phyloP scores from a whole-genome alignment of 2,888 invertebrate species.

The Panzeria rudis region DNA sequence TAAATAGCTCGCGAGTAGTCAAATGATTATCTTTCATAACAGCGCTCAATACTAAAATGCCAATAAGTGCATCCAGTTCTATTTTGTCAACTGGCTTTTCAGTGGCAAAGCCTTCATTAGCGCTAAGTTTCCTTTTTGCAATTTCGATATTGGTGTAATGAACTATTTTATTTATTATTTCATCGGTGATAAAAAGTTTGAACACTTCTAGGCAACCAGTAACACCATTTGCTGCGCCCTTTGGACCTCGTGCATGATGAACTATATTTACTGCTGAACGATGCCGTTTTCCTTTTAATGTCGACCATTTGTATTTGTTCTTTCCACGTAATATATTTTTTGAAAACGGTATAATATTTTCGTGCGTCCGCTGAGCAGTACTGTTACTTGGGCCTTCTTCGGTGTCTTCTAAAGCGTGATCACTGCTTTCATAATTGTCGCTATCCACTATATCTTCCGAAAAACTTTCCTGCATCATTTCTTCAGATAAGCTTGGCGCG shows the following conservation, averaged over 20 bases:
- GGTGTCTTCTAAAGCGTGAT: background rate
- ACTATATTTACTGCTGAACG: conserved; percentile 32
- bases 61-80: conserved; percentile 27
- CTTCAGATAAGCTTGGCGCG: conserved; percentile 5
- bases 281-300: conserved; percentile 11
- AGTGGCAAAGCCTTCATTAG: background rate
- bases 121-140: conserved; percentile 15
- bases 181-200: conserved; percentile 35
- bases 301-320: conserved; percentile 10
- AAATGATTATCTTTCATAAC: conserved; percentile 33
- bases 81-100: conserved; percentile 31
- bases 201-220: conserved; percentile 17
- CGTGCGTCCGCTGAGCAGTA: background rate
- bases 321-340: conserved; percentile 7
- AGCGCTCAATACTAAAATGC: conserved; percentile 38
- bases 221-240: conserved; percentile 11
- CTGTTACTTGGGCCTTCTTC: background rate
- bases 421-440: background rate
- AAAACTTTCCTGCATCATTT: background rate
- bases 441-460: background rate
- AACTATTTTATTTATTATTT: conserved; percentile 20
- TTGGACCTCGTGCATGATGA: conserved; percentile 15
- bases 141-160: conserved; percentile 16
- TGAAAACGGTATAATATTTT: conserved; percentile 1
- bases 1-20: conserved; percentile 11